Percentiles rank a stretch among this genome's conserved stretches.
Evolutionary conservation across 2,888 invertebrate genomes (phyloP).

Genomic region (Eilema depressum): DNA sequence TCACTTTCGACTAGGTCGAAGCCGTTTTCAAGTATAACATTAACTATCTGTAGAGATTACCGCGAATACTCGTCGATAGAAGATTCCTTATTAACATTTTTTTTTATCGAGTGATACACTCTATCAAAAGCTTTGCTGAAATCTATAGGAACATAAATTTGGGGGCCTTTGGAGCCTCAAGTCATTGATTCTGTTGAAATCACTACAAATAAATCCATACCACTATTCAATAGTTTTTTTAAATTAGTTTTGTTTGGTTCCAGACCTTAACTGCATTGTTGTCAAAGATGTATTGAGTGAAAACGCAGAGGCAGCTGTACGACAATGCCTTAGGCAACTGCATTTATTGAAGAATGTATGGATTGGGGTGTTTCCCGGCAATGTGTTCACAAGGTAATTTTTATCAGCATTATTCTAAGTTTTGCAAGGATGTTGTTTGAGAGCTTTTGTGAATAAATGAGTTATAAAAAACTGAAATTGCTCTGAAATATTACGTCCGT

Average conservation of each 20-base stretch:
- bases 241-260: constrained; percentile 37
- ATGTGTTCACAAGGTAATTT: constrained; percentile 89
- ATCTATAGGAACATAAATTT: neutral
- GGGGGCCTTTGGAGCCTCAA: neutral
- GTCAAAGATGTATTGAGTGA: constrained; percentile 87
- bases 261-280: constrained; percentile 82
- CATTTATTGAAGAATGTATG: constrained; percentile 95
- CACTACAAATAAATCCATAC: too few species aligned
- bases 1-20: neutral
- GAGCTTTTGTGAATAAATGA: too few species aligned
- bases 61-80: too few species aligned
- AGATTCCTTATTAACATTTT: neutral
- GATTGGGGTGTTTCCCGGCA: constrained; percentile 93
- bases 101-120: neutral
- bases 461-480: too few species aligned
- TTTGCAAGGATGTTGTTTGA: neutral
- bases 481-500: too few species aligned
- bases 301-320: constrained; percentile 90
- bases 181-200: too few species aligned
- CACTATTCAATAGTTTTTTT: too few species aligned
- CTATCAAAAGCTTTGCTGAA: neutral
- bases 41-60: too few species aligned
- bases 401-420: neutral
- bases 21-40: too few species aligned
- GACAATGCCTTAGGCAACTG: constrained; percentile 94